Evolutionary conservation across 2,113 vertebrate species (phyloP).

Genomic region (Zapornia atra): DNA sequence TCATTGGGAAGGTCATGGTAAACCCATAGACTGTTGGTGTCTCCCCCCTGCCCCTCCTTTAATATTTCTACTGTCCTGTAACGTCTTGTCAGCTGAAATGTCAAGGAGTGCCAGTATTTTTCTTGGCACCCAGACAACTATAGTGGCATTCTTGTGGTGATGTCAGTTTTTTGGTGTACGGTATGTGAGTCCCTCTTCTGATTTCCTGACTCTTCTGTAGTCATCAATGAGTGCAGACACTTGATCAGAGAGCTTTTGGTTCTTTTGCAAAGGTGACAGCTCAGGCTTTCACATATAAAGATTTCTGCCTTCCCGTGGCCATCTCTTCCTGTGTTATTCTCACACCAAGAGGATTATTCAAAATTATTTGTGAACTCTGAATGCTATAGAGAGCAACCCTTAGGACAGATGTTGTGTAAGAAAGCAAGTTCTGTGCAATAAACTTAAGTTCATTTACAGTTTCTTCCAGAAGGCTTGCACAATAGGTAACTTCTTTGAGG

Average conservation of each 20-base stretch:
- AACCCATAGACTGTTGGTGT: background rate
- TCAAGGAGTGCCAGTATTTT: background rate
- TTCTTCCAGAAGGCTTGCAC: conserved; percentile 17
- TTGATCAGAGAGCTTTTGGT: background rate
- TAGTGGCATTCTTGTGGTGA: background rate
- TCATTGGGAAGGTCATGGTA: background rate
- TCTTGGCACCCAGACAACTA: background rate
- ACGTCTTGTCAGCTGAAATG: background rate
- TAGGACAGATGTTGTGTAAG: background rate
- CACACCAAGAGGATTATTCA: background rate
- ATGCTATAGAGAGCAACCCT: background rate
- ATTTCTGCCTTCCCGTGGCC: background rate
- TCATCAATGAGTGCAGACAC: background rate
- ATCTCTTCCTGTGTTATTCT: background rate
- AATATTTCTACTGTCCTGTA: background rate
- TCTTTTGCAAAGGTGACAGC: background rate
- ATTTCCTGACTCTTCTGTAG: background rate
- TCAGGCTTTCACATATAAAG: background rate
- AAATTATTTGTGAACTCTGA: background rate
- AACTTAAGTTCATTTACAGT: background rate
- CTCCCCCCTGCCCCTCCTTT: no score
- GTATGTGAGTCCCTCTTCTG: background rate
- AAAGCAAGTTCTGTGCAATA: background rate
- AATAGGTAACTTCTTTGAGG: background rate
- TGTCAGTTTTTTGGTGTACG: background rate